Evolutionary conservation across 2,797 vertebrate species (phyloP).

Genomic region (Pseudochirops cupreus): DNA sequence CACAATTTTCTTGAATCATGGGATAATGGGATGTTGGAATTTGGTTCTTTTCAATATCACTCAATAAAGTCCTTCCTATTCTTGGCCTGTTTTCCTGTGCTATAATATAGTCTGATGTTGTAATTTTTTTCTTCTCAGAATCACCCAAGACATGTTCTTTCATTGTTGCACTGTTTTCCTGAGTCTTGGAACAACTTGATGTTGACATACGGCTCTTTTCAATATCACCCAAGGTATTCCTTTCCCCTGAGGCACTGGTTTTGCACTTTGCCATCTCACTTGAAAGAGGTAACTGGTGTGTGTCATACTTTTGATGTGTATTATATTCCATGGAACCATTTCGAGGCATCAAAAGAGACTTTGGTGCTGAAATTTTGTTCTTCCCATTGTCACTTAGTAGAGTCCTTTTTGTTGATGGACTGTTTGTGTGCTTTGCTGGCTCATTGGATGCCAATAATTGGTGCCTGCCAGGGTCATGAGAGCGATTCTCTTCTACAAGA

Average conservation of each 20-base stretch:
- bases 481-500: slow-evolving; percentile 50
- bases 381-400: neutral
- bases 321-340: neutral
- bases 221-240: neutral
- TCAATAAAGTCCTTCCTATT: neutral
- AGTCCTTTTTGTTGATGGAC: slow-evolving; percentile 42
- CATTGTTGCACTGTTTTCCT: neutral
- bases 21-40: neutral
- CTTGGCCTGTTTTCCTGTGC: neutral
- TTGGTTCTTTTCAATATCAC: slow-evolving; percentile 51
- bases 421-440: neutral
- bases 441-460: neutral
- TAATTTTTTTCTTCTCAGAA: neutral
- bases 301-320: neutral
- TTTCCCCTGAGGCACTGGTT: accelerated
- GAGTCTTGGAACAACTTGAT: neutral
- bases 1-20: neutral
- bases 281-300: neutral
- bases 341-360: neutral
- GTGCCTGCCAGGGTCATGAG: neutral
- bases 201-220: neutral
- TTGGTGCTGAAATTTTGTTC: neutral
- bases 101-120: neutral
- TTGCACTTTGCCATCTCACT: neutral
- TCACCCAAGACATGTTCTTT: neutral